A percentile compares a stretch with the other conserved stretches of the same genome.
phyloP scores from a whole-genome alignment of 2,113 vertebrate genomes.

The Chauna torquata region DNA sequence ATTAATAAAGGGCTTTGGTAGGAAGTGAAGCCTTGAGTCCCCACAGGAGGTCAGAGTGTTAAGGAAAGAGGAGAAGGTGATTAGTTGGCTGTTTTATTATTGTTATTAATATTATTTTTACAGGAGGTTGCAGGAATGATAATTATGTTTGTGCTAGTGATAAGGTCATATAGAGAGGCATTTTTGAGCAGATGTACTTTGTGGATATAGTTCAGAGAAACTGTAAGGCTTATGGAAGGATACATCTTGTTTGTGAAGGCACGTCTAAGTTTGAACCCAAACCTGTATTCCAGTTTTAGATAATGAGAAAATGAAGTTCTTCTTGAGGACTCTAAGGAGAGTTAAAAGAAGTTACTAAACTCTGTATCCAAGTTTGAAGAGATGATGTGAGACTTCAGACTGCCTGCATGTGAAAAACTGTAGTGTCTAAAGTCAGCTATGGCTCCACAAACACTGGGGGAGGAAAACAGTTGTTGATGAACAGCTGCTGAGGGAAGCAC shows the following conservation, averaged over 20 bases:
- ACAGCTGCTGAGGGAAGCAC: background rate
- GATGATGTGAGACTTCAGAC: background rate
- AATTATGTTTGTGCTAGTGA: background rate
- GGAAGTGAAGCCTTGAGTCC: background rate
- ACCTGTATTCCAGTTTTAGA: background rate
- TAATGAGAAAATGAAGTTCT: background rate
- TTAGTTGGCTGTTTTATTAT: background rate
- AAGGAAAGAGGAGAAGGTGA: background rate
- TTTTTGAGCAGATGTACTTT: background rate
- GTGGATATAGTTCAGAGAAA: background rate
- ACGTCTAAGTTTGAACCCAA: background rate
- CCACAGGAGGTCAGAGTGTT: background rate
- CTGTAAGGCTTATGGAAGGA: fast-evolving
- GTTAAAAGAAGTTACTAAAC: background rate
- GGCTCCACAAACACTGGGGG: background rate
- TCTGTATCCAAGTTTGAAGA: background rate
- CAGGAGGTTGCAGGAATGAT: background rate
- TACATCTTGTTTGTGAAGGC: background rate
- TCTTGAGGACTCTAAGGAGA: background rate
- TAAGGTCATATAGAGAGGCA: background rate
- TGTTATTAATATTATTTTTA: background rate
- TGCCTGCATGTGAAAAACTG: background rate
- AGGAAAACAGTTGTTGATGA: background rate
- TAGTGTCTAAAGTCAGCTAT: background rate
- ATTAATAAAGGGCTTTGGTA: background rate